These are phyloP conservation scores for Megaustenia siamemsis DNA, from an alignment of 2,888 invertebrate genomes.

Conservation along the genomic window DNA sequence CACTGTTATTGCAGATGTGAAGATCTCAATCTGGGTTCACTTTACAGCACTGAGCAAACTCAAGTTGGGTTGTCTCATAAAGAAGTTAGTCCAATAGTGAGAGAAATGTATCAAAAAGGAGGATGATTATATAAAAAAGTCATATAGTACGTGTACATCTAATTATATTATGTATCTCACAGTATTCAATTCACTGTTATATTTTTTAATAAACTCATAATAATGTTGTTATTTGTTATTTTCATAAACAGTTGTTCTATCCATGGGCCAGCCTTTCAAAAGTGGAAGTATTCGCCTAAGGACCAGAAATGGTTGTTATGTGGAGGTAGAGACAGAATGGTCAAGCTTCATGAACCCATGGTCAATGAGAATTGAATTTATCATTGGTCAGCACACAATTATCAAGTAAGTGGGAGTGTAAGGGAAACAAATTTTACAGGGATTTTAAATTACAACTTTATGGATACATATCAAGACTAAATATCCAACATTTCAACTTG, in stretches of 20 bases:
- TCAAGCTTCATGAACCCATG: conserved; percentile 95
- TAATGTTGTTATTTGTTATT: neutral
- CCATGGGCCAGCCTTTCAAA: conserved; percentile 86
- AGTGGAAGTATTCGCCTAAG: conserved; percentile 90
- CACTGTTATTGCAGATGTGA: no score
- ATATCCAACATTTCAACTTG: no score
- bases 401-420: conserved; percentile 83
- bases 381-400: conserved; percentile 91
- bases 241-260: conserved; percentile 85
- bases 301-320: conserved; percentile 90
- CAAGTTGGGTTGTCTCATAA: no score
- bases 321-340: conserved; percentile 94
- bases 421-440: no score
- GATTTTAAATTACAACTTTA: no score
- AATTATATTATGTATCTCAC: neutral
- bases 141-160: neutral
- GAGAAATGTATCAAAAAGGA: neutral
- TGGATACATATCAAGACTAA: no score
- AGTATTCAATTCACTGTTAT: neutral
- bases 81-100: neutral
- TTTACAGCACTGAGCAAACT: no score
- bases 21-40: no score
- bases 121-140: neutral
- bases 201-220: no score
- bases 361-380: conserved; percentile 92